Evolutionary conservation across 2,113 vertebrate species (phyloP).

Genomic region (Dipodomys stephensi): DNA sequence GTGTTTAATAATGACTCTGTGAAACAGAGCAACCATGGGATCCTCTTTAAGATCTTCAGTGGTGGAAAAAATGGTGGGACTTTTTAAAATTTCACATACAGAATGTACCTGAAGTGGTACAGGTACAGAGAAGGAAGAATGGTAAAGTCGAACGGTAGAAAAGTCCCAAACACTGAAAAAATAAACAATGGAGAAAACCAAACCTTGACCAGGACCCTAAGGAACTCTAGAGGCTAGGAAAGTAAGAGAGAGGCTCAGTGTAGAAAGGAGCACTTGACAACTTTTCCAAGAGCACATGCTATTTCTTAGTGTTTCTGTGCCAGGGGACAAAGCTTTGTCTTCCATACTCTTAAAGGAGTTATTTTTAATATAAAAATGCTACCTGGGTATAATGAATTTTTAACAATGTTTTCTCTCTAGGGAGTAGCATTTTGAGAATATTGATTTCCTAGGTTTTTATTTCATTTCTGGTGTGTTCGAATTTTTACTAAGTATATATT

Average conservation of each 20-base stretch:
- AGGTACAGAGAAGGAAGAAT: not conserved
- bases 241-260: not conserved
- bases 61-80: not conserved
- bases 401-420: not conserved
- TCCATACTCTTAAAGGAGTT: not conserved
- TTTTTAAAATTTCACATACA: not conserved
- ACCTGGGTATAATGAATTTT: not conserved
- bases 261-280: not conserved
- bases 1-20: not conserved
- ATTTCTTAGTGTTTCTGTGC: not conserved
- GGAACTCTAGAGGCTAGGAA: not conserved
- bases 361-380: not conserved
- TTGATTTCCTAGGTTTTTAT: not conserved
- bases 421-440: conserved; percentile 5
- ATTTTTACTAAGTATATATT: not conserved
- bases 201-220: not conserved
- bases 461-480: not conserved
- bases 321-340: not conserved
- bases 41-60: not conserved
- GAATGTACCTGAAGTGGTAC: not conserved
- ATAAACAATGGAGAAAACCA: not conserved
- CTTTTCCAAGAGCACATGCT: not conserved
- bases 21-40: not conserved
- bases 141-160: not conserved
- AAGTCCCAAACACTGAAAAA: not conserved